Conservation (phyloP, 2,797 vertebrate genomes). For the Lutra lutra region DNA sequence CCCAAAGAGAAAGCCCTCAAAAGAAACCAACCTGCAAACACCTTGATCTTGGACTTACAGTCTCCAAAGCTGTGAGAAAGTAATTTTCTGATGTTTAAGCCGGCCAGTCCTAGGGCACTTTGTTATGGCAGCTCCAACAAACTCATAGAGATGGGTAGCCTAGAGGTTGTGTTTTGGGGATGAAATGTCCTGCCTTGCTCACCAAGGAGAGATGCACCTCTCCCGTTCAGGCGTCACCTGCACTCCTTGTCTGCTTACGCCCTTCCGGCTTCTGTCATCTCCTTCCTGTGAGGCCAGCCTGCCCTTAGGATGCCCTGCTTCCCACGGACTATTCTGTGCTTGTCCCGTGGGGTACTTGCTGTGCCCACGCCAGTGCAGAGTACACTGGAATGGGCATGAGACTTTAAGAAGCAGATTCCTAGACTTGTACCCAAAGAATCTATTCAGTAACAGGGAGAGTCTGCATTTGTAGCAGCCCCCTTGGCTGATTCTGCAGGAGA, state of each 20-base stretch:
- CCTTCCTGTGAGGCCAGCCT: background rate
- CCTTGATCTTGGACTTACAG: background rate
- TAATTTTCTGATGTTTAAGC: background rate
- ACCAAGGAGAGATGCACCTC: fast-evolving
- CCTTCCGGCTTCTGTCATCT: background rate
- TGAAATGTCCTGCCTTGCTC: background rate
- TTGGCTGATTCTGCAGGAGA: background rate
- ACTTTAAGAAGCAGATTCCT: background rate
- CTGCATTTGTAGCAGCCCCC: background rate
- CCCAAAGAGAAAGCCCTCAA: background rate
- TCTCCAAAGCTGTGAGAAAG: background rate
- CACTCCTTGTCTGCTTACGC: background rate
- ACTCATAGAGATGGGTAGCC: background rate
- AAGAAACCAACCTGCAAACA: background rate
- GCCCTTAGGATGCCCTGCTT: background rate
- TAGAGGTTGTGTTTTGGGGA: background rate
- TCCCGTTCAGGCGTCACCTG: fast-evolving
- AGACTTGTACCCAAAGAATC: background rate
- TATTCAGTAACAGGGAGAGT: background rate
- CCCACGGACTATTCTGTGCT: background rate
- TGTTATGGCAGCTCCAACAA: background rate
- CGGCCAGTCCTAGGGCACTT: background rate
- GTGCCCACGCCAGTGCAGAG: fast-evolving
- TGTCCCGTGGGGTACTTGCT: fast-evolving
- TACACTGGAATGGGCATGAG: background rate